Percentiles rank a stretch among this genome's conserved stretches.
These are phyloP conservation scores for Idaea straminata DNA, from an alignment of 2,888 invertebrate species.

Conservation along the genomic window DNA sequence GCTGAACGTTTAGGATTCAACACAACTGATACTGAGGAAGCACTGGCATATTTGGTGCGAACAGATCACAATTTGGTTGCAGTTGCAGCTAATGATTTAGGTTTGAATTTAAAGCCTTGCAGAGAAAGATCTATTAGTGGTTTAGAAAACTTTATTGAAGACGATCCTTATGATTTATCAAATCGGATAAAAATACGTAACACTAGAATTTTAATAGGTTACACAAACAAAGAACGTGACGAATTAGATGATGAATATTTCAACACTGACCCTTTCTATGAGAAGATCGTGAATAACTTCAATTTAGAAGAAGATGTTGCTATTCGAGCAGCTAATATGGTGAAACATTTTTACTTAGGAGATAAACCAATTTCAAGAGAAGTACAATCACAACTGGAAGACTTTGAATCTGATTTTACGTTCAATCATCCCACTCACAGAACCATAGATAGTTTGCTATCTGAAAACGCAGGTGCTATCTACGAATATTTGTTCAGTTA, in stretches of 20 bases:
- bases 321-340: slow-evolving; percentile 41
- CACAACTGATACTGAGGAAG: slow-evolving; percentile 53
- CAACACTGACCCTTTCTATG: slow-evolving; percentile 54
- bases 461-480: slow-evolving; percentile 55
- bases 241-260: slow-evolving; percentile 45
- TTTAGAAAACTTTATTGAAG: slow-evolving; percentile 59
- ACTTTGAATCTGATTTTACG: slow-evolving; percentile 63
- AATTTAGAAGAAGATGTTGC: slow-evolving; percentile 51
- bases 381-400: slow-evolving; percentile 42
- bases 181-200: slow-evolving; percentile 57
- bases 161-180: slow-evolving; percentile 55
- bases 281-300: slow-evolving; percentile 53
- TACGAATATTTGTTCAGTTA: slow-evolving; percentile 65
- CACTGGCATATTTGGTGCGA: slow-evolving; percentile 50
- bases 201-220: slow-evolving; percentile 64
- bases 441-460: slow-evolving; percentile 49
- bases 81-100: slow-evolving; percentile 50
- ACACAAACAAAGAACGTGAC: slow-evolving; percentile 52
- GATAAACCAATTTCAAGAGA: slow-evolving; percentile 49
- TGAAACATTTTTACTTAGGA: slow-evolving; percentile 67
- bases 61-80: slow-evolving; percentile 54
- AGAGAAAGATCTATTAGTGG: slow-evolving; percentile 66
- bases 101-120: slow-evolving; percentile 57
- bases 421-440: slow-evolving; percentile 62
- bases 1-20: slow-evolving; percentile 58